Percentiles rank a stretch among this genome's conserved stretches.
Conservation (phyloP, 2,797 vertebrate species). For the Cetoscarus ocellatus region DNA sequence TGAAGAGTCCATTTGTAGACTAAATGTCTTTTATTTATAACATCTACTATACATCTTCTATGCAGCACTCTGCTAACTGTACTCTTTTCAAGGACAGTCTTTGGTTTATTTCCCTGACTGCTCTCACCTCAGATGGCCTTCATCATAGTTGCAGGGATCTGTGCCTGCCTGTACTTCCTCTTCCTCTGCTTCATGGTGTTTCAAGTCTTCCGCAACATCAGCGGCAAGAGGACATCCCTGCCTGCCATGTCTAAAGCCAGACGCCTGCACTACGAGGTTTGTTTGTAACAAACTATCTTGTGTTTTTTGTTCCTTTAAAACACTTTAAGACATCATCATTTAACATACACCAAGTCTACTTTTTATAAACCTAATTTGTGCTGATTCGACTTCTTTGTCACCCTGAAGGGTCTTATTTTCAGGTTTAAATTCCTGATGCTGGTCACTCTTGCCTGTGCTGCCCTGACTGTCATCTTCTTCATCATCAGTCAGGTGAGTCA, state of each 20-base stretch:
- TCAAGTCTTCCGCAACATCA: slow-evolving; percentile 98
- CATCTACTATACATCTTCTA: neutral
- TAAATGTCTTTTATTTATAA: neutral
- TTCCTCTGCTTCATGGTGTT: slow-evolving; percentile 99
- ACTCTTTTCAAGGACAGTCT: neutral
- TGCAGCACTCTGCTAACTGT: neutral
- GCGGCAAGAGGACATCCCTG: slow-evolving; percentile 92
- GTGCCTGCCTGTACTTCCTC: slow-evolving; percentile 97
- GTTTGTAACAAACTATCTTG: slow-evolving; percentile 31
- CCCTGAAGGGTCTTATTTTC: slow-evolving; percentile 93
- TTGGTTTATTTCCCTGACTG: slow-evolving; percentile 78
- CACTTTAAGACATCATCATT: neutral
- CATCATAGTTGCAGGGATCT: slow-evolving; percentile 97
- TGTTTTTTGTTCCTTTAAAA: neutral
- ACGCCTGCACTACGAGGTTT: slow-evolving; percentile 95
- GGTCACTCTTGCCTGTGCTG: slow-evolving; percentile 95
- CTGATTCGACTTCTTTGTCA: neutral
- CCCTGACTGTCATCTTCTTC: slow-evolving; percentile 98
- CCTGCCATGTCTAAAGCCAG: slow-evolving; percentile 96
- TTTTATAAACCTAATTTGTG: no score
- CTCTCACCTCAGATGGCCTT: slow-evolving; percentile 92
- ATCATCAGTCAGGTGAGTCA: slow-evolving; percentile 93
- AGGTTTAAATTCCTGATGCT: slow-evolving; percentile 99
- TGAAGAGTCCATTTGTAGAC: neutral
- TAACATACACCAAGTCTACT: neutral